Conservation (phyloP, 1,140 invertebrate genomes). For the Eriosoma lanigerum region DNA sequence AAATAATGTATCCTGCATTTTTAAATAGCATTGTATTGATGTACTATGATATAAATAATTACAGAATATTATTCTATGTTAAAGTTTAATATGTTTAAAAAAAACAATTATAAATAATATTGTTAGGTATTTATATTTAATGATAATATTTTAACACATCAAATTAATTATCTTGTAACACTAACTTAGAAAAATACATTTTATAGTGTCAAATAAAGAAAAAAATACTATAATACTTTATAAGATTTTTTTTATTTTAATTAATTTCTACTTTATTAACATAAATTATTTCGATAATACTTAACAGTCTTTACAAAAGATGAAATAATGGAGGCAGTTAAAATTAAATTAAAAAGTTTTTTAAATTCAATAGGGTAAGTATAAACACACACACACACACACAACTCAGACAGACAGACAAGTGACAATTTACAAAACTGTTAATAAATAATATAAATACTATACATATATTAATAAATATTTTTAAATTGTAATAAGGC, state of each 20-base stretch:
- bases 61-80: not conserved
- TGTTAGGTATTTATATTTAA: not conserved
- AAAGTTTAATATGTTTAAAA: not conserved
- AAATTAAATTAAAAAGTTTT: constrained; percentile 16
- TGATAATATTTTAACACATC: not conserved
- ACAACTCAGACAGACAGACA: constrained; percentile 28
- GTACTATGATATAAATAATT: not conserved
- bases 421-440: not conserved
- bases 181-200: constrained; percentile 35
- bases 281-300: constrained; percentile 27
- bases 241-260: constrained; percentile 7
- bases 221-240: constrained; percentile 16
- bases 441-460: constrained; percentile 11
- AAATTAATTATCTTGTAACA: not conserved
- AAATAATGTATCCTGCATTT: not conserved
- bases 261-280: constrained; percentile 14
- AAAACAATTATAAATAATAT: constrained; percentile 10
- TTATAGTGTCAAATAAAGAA: constrained; percentile 10
- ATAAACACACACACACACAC: constrained; percentile 52
- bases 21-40: not conserved
- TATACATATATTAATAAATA: constrained; percentile 12
- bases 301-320: constrained; percentile 38
- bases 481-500: not conserved
- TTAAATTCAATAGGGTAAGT: constrained; percentile 21
- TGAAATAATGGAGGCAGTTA: constrained; percentile 7